These are phyloP conservation scores for Sigmodon hispidus DNA, from an alignment of 2,113 vertebrate genomes.

Conservation along the genomic window DNA sequence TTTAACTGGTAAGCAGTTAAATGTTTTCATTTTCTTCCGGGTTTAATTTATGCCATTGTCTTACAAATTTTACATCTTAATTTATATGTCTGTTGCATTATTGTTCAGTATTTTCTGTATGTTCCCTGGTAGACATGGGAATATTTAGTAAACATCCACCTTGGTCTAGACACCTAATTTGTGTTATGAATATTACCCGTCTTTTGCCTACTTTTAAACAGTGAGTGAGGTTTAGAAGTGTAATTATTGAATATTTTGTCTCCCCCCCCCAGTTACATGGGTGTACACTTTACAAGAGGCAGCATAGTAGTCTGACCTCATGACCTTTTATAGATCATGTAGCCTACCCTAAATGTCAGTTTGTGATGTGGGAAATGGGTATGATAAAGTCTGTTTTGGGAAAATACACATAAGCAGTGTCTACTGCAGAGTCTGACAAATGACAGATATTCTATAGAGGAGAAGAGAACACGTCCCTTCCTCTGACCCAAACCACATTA, in stretches of 20 bases:
- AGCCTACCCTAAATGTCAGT: neutral
- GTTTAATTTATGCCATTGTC: neutral
- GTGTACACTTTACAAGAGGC: neutral
- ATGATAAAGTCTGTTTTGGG: neutral
- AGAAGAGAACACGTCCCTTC: neutral
- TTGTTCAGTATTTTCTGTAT: neutral
- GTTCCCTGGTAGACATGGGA: neutral
- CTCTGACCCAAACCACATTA: neutral
- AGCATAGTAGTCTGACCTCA: neutral
- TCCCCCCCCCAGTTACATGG: neutral
- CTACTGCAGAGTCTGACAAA: neutral
- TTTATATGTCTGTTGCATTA: neutral
- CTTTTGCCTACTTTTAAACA: constrained; percentile 6
- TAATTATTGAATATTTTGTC: constrained; percentile 6
- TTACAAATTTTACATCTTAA: constrained; percentile 30
- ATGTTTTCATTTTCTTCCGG: neutral
- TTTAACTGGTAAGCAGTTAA: neutral
- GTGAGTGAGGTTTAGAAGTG: neutral
- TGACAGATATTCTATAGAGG: neutral
- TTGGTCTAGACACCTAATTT: constrained; percentile 15
- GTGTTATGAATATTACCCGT: neutral
- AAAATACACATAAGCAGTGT: neutral
- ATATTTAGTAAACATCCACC: neutral
- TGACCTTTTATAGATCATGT: neutral
- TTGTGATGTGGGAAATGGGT: constrained; percentile 6